Evolutionary conservation across 2,113 vertebrate species (phyloP).

Genomic region (Crotalus viridis): DNA sequence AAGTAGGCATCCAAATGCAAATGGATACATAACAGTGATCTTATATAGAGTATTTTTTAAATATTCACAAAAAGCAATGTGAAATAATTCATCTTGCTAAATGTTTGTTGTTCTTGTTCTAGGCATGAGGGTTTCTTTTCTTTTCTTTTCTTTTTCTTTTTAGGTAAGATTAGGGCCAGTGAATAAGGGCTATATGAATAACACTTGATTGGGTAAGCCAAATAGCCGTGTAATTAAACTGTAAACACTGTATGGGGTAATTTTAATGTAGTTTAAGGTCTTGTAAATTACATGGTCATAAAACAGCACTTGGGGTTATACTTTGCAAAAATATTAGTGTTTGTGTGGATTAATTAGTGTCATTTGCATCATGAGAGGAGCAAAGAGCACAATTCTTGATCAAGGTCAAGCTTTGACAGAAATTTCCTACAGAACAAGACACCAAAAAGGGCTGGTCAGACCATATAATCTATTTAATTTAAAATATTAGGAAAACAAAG

Average conservation of each 20-base stretch:
- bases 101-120: constrained; percentile 69
- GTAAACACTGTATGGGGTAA: constrained; percentile 66
- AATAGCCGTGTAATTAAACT: constrained; percentile 66
- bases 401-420: constrained; percentile 50
- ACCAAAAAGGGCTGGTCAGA: constrained; percentile 44
- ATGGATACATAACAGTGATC: constrained; percentile 39
- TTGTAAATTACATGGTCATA: constrained; percentile 68
- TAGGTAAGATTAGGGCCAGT: constrained; percentile 68
- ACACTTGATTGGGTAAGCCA: constrained; percentile 66
- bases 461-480: constrained; percentile 45
- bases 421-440: constrained; percentile 43
- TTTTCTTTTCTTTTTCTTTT: constrained; percentile 53
- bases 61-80: constrained; percentile 17
- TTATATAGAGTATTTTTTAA: constrained; percentile 28
- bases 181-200: constrained; percentile 66
- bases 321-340: constrained; percentile 72
- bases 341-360: constrained; percentile 69
- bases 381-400: background rate
- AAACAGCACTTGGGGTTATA: constrained; percentile 55
- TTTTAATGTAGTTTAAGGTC: constrained; percentile 70
- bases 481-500: constrained; percentile 36
- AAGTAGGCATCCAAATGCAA: constrained; percentile 38
- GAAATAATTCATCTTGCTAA: constrained; percentile 42
- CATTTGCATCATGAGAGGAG: constrained; percentile 54
- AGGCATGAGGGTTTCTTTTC: constrained; percentile 55